Conservation (phyloP, 2,888 invertebrate genomes). For the Cataglyphis albicans region DNA sequence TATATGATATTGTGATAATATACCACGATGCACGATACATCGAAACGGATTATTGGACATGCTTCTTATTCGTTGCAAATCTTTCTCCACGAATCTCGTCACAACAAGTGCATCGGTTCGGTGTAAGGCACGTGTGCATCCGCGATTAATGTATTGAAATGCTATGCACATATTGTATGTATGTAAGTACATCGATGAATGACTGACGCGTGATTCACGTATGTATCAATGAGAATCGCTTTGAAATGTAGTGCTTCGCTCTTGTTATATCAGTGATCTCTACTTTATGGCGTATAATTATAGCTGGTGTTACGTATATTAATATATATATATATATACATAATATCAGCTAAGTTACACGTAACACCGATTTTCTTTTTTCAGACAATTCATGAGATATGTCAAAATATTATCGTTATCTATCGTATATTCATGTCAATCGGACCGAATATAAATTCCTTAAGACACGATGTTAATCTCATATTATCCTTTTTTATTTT, state of each 20-base stretch:
- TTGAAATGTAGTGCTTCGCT: slow-evolving; percentile 15
- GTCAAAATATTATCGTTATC: neutral
- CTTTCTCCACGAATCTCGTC: neutral
- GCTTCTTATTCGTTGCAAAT: neutral
- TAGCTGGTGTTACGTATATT: neutral
- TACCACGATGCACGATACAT: neutral
- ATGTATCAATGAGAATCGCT: slow-evolving; percentile 4
- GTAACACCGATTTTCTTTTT: neutral
- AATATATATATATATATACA: neutral
- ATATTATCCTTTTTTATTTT: neutral
- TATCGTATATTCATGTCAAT: neutral
- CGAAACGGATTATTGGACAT: neutral
- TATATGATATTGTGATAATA: slow-evolving; percentile 6
- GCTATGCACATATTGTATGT: neutral
- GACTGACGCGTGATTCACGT: slow-evolving; percentile 3
- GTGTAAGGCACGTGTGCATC: neutral
- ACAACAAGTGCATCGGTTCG: neutral
- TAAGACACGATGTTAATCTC: neutral
- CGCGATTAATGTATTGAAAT: slow-evolving; percentile 1
- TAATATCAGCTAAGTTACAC: neutral
- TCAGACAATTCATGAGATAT: neutral
- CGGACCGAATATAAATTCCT: slow-evolving; percentile 19
- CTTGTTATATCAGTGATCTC: neutral
- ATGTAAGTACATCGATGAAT: neutral
- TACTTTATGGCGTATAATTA: neutral